Base-by-base conservation (phyloP, 1,140 invertebrate species). In the Nymphalis io region DNA sequence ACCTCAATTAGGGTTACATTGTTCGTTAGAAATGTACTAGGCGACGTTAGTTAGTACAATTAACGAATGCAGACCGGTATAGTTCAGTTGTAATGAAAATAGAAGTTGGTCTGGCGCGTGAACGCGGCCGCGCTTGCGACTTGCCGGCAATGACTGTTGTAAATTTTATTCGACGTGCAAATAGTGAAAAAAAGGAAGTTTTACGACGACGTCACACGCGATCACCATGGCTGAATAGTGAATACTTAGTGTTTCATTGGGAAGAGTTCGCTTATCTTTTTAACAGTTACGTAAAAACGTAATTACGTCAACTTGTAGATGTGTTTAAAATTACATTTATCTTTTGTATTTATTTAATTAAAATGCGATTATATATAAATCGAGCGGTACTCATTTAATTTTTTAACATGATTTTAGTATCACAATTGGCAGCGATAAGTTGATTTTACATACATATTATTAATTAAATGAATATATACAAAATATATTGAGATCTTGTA, bases 141-240 rank as follows among this genome's bases (percentile, higher is more conserved):
- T 78, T 64, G 77, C 60, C 75, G 68, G 77, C 72, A 63, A 68
- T 74, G 71, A 88, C 78, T 87, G 83, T 69, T 66, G 67, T 67
- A 70, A 64, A 48, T 72, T 72, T 79, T 81, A 79, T 87, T 88
- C 86, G 82, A 77, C 74, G 79, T 81, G 75, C 79, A 85, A 90
- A 90, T 84, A 85, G 78, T 87, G 87, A 87, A 88, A 83, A 85
- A 83, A 81, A 80, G 5, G 5, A 27, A 2, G 76, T 84, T 85
- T 82, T 76, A 83, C 78, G 79, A 72, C 82, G 73, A 85, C 86
- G 88, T 87, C 86, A 88, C 76, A 83, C 77, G 75, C 75, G 51
- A 64, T 12, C 80, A 80, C 70, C 80, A 85, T 85, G 85, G 82
- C 73, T 85, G 76, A 72, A 73, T 77, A 79, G 18, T 51, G 46